Base-by-base conservation (phyloP, 2,888 invertebrate species). In the Steinernema scapterisci region DNA sequence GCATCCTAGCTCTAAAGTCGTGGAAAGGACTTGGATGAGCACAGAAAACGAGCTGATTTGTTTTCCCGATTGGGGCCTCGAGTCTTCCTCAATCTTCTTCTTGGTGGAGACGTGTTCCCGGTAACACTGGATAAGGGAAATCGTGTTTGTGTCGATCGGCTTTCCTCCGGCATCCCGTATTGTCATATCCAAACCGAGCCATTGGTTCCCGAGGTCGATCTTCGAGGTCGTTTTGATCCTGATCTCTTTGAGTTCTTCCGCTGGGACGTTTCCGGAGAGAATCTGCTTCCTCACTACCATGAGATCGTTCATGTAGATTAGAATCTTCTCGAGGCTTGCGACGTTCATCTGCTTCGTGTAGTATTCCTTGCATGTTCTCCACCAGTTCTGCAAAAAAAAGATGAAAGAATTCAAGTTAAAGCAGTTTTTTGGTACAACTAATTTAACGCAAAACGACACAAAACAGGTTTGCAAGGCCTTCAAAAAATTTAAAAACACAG, bases 201-300 rank as follows among this genome's bases (percentile, higher is more conserved):
- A 48, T 71, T 82, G 74, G 46, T 79, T 81, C n/a, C 78, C 79
- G 11, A 71, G 19, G 70, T 80, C 80, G 27, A 80, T 79, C 48
- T 75, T 76, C 44, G 45, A n/a, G 3, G 78, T 46, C 13, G 48
- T 73, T 0, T 72, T 48, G 0, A 13, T 48, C 0, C 80, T 72
- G 13, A 80, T 43, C 54, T 79, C 79, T n/a, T 56, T 44, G 16
- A 79, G 46, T 70, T 79, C 79, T 21, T 75, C 80, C 2, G 75
- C 73, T 3, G 79, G 79, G 23, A 79, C 77, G 43, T 73, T 80
- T 23, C 80, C 79, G 23, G 80, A 77, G n/a, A 73, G 72, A 3
- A 79, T 45, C 25, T 73, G 52, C 23, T 77, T 78, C 16, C 74
- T 70, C 16, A 78, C 72, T 13, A 73, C 44, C 73, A 80, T 75